Conservation (phyloP, 1,140 invertebrate species). For the Bombus turneri region DNA sequence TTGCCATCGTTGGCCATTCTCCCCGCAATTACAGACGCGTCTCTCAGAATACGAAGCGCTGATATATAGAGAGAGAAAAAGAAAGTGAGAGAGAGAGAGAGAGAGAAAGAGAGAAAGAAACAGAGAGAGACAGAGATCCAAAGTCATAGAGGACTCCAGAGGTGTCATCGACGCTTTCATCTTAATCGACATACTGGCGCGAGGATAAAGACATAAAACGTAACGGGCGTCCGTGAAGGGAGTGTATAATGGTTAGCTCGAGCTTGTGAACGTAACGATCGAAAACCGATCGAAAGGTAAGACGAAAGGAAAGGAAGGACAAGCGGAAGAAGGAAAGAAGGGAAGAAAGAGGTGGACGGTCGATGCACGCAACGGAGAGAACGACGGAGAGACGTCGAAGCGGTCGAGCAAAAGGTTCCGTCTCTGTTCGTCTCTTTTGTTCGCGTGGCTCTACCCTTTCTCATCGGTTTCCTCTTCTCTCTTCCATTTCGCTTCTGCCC, state of each 20-base stretch:
- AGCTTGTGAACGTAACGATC: slow-evolving; percentile 38
- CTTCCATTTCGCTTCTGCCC: slow-evolving; percentile 25
- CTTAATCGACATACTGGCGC: slow-evolving; percentile 66
- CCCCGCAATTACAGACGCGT: slow-evolving; percentile 42
- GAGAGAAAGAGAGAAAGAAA: too few relatives aligned
- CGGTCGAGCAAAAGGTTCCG: slow-evolving; percentile 22
- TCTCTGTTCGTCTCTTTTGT: slow-evolving; percentile 26
- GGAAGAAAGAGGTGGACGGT: slow-evolving; percentile 7
- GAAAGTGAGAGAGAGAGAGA: rapidly evolving
- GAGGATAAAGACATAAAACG: slow-evolving; percentile 79
- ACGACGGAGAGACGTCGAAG: slow-evolving; percentile 14
- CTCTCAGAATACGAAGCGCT: slow-evolving; percentile 29
- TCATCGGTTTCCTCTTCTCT: slow-evolving; percentile 10
- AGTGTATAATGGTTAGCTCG: slow-evolving; percentile 63
- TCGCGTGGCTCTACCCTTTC: slow-evolving; percentile 2
- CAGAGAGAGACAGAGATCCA: not conserved
- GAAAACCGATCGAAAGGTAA: slow-evolving; percentile 26
- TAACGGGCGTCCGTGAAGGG: slow-evolving; percentile 73
- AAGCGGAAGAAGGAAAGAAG: not conserved
- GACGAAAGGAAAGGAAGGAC: slow-evolving; percentile 5
- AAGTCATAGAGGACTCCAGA: slow-evolving; percentile 46
- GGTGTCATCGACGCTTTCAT: slow-evolving; percentile 66
- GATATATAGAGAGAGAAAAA: rapidly evolving
- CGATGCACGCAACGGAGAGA: slow-evolving; percentile 33
- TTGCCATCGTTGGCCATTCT: slow-evolving; percentile 25